These are phyloP conservation scores for Pelobates fuscus DNA, from an alignment of 2,113 vertebrate species.

Conservation along the genomic window DNA sequence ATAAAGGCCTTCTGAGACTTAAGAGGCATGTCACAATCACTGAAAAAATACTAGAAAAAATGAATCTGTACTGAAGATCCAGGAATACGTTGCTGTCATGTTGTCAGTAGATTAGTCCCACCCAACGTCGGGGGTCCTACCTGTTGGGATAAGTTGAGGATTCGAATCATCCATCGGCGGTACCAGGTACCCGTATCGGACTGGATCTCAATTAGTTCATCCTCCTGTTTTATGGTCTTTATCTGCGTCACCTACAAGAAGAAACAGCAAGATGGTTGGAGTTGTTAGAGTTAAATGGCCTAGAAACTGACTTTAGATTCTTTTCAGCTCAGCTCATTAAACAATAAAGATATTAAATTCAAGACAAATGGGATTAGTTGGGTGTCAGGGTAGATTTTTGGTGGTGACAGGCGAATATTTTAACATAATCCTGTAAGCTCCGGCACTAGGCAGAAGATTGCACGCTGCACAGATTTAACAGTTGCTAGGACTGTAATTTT, in stretches of 20 bases:
- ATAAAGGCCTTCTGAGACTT: too few species aligned
- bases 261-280: background rate
- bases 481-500: background rate
- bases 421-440: background rate
- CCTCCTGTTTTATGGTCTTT: conserved; percentile 91
- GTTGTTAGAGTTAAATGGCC: background rate
- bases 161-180: conserved; percentile 85
- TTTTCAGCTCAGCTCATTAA: background rate
- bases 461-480: background rate
- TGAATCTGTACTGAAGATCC: too few species aligned
- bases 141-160: conserved; percentile 84
- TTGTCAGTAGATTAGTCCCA: too few species aligned
- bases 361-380: background rate
- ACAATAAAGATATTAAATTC: background rate
- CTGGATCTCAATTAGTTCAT: conserved; percentile 89
- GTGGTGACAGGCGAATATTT: background rate
- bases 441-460: background rate
- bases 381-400: background rate
- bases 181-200: conserved; percentile 85
- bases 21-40: too few species aligned
- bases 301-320: background rate
- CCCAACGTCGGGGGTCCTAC: conserved; percentile 69
- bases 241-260: conserved; percentile 89
- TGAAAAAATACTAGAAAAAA: too few species aligned
- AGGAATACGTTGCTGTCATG: too few species aligned